These are phyloP conservation scores for Sebastes schlegelii DNA, from an alignment of 2,113 vertebrate species.

Conservation along the genomic window DNA sequence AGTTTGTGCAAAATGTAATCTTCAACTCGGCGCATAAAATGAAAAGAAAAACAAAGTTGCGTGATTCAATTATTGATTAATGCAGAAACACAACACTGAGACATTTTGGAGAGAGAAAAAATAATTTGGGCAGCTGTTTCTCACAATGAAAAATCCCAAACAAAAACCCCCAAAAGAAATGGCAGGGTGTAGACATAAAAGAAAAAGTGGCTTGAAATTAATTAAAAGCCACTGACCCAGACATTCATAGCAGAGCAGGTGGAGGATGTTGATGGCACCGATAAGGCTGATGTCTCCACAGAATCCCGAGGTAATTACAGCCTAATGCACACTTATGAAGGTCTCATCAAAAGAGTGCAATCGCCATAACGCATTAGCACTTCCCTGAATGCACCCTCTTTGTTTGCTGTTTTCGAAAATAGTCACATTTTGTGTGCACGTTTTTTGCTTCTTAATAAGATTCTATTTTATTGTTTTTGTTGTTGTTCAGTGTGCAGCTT, in stretches of 20 bases:
- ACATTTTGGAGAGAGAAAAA: slow-evolving; percentile 12
- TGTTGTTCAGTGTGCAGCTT: neutral
- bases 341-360: slow-evolving; percentile 45
- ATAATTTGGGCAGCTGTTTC: neutral
- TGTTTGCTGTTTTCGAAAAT: slow-evolving; percentile 1
- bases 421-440: neutral
- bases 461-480: slow-evolving; percentile 3
- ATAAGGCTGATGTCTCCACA: slow-evolving; percentile 46
- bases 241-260: slow-evolving; percentile 23
- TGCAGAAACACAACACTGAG: neutral
- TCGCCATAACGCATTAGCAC: slow-evolving; percentile 30
- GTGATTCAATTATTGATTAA: slow-evolving; percentile 6
- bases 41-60: neutral
- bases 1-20: neutral
- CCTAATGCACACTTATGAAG: slow-evolving; percentile 52
- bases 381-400: slow-evolving; percentile 23
- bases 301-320: slow-evolving; percentile 52
- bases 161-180: neutral
- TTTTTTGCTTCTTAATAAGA: neutral
- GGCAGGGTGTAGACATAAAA: neutral
- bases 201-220: slow-evolving; percentile 22
- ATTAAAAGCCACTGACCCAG: slow-evolving; percentile 32
- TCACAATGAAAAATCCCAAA: neutral
- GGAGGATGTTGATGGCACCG: slow-evolving; percentile 35
- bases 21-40: neutral